phyloP scores from a whole-genome alignment of 2,797 vertebrate species.

The Myiotriccus ornatus region DNA sequence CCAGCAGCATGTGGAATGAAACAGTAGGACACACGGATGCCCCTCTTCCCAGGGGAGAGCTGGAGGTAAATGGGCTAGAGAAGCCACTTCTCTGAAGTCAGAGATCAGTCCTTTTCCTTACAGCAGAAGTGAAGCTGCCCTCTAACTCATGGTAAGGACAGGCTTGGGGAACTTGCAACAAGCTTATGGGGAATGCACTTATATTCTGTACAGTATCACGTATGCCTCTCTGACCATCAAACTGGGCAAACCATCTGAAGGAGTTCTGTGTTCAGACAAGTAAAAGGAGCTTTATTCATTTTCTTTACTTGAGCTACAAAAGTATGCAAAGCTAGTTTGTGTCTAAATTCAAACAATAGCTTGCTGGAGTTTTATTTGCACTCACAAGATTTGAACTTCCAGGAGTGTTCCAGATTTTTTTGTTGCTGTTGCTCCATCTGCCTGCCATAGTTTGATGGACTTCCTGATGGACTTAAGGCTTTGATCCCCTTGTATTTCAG shows the following conservation, averaged over 20 bases:
- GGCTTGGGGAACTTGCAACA: neutral
- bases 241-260: neutral
- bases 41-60: neutral
- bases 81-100: neutral
- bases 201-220: neutral
- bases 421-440: neutral
- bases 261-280: neutral
- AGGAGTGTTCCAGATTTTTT: neutral
- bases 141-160: neutral
- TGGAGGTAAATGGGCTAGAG: neutral
- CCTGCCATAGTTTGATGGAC: neutral
- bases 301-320: neutral
- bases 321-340: neutral
- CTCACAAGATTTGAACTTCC: neutral
- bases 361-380: neutral
- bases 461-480: neutral
- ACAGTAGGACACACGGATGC: neutral
- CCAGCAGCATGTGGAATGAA: neutral
- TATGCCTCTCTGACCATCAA: neutral
- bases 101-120: neutral
- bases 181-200: neutral
- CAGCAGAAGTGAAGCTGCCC: neutral
- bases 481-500: neutral
- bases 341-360: neutral
- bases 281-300: neutral